Conservation (phyloP, 2,113 vertebrate genomes). For the Puffinus mauretanicus region DNA sequence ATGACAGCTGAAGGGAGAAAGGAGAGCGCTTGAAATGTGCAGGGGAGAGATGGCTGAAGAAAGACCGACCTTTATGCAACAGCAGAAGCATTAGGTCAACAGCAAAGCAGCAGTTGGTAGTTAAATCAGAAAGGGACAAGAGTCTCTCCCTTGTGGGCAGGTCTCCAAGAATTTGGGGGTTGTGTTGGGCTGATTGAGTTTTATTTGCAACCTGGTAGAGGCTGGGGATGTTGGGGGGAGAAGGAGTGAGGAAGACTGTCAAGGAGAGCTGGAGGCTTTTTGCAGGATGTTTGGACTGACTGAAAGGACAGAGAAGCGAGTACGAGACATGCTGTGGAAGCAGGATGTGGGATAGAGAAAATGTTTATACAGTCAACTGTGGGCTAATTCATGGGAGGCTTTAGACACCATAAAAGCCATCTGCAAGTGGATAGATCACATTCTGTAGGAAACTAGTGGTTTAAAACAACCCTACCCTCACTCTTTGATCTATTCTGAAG, state of each 20-base stretch:
- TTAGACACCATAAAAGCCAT: constrained; percentile 22
- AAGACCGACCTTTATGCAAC: background rate
- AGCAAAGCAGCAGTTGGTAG: background rate
- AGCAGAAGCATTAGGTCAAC: background rate
- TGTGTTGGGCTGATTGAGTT: background rate
- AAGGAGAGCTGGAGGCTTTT: background rate
- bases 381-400: constrained; percentile 27
- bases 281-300: constrained; percentile 53
- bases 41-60: constrained; percentile 1
- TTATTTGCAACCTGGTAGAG: background rate
- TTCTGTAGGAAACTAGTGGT: background rate
- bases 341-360: constrained; percentile 52
- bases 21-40: background rate
- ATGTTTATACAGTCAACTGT: constrained; percentile 16
- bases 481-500: constrained; percentile 1
- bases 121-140: background rate
- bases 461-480: background rate
- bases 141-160: background rate
- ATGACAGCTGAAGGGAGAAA: constrained; percentile 20
- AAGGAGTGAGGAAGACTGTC: background rate
- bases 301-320: background rate
- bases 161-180: background rate
- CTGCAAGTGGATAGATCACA: constrained; percentile 5
- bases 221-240: background rate
- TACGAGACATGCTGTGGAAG: background rate